Evolutionary conservation across 1,140 invertebrate species (phyloP).

Genomic region (Paraescarpia echinospica): DNA sequence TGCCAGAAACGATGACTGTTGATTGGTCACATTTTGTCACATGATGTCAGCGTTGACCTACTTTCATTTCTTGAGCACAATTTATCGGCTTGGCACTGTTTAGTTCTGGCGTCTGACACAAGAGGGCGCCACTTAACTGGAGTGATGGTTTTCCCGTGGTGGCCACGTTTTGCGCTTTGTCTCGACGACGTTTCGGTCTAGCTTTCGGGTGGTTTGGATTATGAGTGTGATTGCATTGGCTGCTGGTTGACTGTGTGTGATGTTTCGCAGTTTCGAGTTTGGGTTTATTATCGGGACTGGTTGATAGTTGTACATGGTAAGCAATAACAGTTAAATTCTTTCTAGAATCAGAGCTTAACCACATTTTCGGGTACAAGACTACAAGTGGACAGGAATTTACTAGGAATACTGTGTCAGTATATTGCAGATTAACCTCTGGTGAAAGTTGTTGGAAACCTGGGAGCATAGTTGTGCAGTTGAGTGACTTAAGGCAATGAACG

Average conservation of each 20-base stretch:
- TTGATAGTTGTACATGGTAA: not conserved
- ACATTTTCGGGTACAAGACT: not conserved
- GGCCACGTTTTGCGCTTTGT: not conserved
- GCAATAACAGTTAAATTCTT: not conserved
- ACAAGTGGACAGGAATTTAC: not conserved
- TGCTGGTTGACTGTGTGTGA: not conserved
- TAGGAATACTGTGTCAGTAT: not conserved
- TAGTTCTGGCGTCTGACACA: not conserved
- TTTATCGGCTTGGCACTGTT: not conserved
- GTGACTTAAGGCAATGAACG: too few relatives aligned
- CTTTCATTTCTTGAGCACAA: not conserved
- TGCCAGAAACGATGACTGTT: not conserved
- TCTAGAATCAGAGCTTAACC: not conserved
- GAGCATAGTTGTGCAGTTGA: too few relatives aligned
- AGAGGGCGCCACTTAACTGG: not conserved
- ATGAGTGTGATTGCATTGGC: not conserved
- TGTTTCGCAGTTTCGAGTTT: not conserved
- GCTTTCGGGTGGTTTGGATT: not conserved
- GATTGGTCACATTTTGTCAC: not conserved
- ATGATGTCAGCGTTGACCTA: not conserved
- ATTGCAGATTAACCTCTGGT: not conserved
- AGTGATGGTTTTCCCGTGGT: not conserved
- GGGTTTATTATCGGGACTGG: not conserved
- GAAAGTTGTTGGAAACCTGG: not conserved
- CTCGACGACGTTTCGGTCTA: not conserved